phyloP scores from a whole-genome alignment of 2,888 invertebrate species.

The Conchocele bisecta region DNA sequence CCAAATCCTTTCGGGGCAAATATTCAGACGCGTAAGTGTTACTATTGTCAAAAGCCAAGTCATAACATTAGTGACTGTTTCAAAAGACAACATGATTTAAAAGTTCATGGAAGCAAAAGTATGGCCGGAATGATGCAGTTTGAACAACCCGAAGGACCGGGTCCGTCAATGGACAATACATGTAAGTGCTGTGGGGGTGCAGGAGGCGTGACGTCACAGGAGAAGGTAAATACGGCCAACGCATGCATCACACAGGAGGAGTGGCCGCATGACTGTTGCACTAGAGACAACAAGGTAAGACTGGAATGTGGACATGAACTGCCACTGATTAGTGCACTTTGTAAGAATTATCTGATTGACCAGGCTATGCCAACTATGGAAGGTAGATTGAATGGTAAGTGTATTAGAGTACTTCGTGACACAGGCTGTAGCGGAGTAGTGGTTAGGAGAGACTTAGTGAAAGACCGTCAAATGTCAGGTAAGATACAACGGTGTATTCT shows the following conservation, averaged over 20 bases:
- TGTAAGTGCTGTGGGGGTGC: too few relatives aligned
- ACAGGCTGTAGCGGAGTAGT: neutral
- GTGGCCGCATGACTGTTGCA: neutral
- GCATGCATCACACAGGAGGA: neutral
- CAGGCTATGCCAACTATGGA: neutral
- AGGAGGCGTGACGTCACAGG: too few relatives aligned
- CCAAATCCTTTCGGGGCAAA: too few relatives aligned
- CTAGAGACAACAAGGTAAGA: neutral
- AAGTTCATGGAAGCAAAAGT: neutral
- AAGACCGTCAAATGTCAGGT: neutral
- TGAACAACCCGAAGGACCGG: neutral
- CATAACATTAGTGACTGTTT: neutral
- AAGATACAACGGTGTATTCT: conserved; percentile 1
- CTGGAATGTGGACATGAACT: conserved; percentile 7
- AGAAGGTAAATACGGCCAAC: neutral
- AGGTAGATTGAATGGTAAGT: neutral
- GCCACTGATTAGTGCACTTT: neutral
- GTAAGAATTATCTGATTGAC: neutral
- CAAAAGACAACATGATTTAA: neutral
- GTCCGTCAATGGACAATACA: too few relatives aligned
- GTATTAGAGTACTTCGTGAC: neutral
- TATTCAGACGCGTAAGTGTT: too few relatives aligned
- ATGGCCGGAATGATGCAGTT: neutral
- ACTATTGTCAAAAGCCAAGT: neutral
- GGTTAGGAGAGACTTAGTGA: neutral